Conservation (phyloP, 2,113 vertebrate genomes). For the Octodon degus region DNA sequence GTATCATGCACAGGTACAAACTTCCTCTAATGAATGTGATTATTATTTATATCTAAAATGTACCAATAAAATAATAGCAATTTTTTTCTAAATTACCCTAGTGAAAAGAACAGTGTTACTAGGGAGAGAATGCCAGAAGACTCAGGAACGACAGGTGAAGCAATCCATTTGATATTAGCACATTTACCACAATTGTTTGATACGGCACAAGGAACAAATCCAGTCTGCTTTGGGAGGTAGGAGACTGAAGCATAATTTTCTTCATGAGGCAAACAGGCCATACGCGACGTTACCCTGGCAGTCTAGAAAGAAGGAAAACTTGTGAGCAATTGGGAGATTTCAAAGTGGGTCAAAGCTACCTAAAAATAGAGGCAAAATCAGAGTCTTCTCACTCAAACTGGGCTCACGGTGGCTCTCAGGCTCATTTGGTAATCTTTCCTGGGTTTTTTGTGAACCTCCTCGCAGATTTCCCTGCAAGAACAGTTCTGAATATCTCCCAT, state of each 20-base stretch:
- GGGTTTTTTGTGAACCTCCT: background rate
- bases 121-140: background rate
- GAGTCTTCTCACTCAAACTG: constrained; percentile 16
- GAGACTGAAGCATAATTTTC: background rate
- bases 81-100: background rate
- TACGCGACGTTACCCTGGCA: background rate
- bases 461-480: background rate
- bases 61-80: background rate
- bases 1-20: background rate
- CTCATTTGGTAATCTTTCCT: background rate
- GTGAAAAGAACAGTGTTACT: background rate
- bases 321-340: constrained; percentile 44
- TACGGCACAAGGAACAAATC: background rate
- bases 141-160: background rate
- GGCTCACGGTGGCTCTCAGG: background rate
- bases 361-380: constrained; percentile 47
- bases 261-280: background rate
- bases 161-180: background rate
- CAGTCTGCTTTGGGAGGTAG: background rate
- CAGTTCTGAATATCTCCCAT: background rate
- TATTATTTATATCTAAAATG: background rate
- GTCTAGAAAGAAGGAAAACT: constrained; percentile 11
- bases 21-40: background rate
- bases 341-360: constrained; percentile 59
- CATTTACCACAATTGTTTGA: background rate